Conservation (phyloP, 2,888 invertebrate species). For the Itoplectis maculator region DNA sequence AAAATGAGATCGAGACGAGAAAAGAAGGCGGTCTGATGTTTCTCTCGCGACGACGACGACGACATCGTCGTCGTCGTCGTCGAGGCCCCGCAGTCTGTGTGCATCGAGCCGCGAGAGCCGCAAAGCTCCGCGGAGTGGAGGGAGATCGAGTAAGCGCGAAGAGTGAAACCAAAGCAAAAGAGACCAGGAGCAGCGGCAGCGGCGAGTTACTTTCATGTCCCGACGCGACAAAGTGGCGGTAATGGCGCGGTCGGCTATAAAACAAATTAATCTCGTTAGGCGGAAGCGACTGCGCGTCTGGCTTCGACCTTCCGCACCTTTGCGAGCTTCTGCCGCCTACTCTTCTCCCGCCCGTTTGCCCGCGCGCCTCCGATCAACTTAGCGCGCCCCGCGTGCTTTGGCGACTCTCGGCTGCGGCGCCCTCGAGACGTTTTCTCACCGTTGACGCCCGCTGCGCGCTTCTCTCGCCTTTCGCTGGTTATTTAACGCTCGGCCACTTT, state of each 20-base stretch:
- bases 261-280: slow-evolving; percentile 83
- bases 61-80: neutral
- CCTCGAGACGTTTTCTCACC: slow-evolving; percentile 34
- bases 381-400: slow-evolving; percentile 44
- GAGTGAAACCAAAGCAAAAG: slow-evolving; percentile 56
- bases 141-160: slow-evolving; percentile 63
- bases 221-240: slow-evolving; percentile 75
- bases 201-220: slow-evolving; percentile 79
- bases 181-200: slow-evolving; percentile 63
- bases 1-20: too few relatives aligned
- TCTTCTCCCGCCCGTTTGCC: too few relatives aligned
- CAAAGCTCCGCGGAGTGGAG: slow-evolving; percentile 38
- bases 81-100: slow-evolving; percentile 8
- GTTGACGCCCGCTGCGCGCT: neutral
- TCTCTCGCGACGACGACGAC: too few relatives aligned
- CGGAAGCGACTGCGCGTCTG: slow-evolving; percentile 73
- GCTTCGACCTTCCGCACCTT: slow-evolving; percentile 76
- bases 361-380: slow-evolving; percentile 41
- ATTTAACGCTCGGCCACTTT: slow-evolving; percentile 61
- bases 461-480: slow-evolving; percentile 43
- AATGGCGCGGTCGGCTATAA: slow-evolving; percentile 78
- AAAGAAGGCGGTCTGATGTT: too few relatives aligned
- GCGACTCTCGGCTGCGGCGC: slow-evolving; percentile 45
- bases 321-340: slow-evolving; percentile 69
- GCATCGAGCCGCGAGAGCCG: slow-evolving; percentile 5